Base-by-base conservation (phyloP, 1,140 invertebrate genomes). In the Euura saliciscinereae region DNA sequence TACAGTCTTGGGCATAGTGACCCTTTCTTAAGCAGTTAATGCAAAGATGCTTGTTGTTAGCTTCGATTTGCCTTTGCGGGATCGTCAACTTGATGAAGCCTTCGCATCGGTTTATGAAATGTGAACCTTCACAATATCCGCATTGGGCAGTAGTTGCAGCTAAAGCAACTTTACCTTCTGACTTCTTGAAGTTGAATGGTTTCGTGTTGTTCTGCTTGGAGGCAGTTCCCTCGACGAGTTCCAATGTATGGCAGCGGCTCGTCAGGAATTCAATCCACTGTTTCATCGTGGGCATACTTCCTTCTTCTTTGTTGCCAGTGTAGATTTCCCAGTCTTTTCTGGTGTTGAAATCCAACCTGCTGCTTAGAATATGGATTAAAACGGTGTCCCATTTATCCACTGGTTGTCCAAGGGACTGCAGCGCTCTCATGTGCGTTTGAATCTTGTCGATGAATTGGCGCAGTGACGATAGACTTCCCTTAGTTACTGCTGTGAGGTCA, bases 341-440 rank as follows among this genome's bases (percentile, higher is more conserved):
- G 43, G 74, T 72, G 2, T 45, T 42, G 44, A 45, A 74, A 46
- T 74, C 74, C 8, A 78, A 51, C 42, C 70, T 71, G 4, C 69
- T 73, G 8, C 68, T 74, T 13, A 66, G 74, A 46, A 73, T 42
- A 72, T 78, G 70, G 44, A 78, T 78, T 1, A 76, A 72, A 0
- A 83, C 72, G 0, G 80, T 79, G 43, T 78, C 78, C 74, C 82
- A 84, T 2, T 82, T 65, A 3, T 80, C 78, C 59, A 83, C 71
- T 6, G 80, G 78, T 64, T 80, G 68, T 6, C 71, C 69, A 43
- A 82, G 59, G 68, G 70, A 64, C 74, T 74, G 73, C 8, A 80
- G 66, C 4, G 77, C 68, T 11, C 74, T 45, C 6, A 78, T 44
- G 68, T 79, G 76, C 42, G 67, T 70, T 13, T 10, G 11, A 44